Base-by-base conservation (phyloP, 2,888 invertebrate species). In the Koerneria pararmatus region DNA sequence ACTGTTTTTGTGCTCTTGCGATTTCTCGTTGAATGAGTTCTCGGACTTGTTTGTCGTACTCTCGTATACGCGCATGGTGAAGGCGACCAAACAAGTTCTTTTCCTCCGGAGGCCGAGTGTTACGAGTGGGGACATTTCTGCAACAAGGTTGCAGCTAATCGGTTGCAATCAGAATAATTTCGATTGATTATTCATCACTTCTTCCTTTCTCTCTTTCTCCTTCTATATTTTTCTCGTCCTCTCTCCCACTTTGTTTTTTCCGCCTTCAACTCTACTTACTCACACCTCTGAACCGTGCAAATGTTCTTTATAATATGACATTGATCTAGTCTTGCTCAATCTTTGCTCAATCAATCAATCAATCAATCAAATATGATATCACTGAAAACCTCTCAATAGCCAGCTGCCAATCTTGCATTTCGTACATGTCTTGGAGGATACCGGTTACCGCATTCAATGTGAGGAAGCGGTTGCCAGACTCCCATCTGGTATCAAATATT, bases 361-460 rank as follows among this genome's bases (percentile, higher is more conserved):
- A n/a, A n/a, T n/a, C n/a, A n/a, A n/a, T n/a, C n/a, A n/a, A n/a
- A n/a, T n/a, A n/a, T n/a, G n/a, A n/a, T n/a, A n/a, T n/a, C n/a
- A n/a, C n/a, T n/a, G n/a, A n/a, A n/a, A n/a, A n/a, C n/a, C n/a
- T n/a, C n/a, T n/a, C 46, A 37, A 79, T 49, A 2, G 78, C 77
- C 6, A 46, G 48, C 8, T 66, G 51, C 79, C 79, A 80, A 64
- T 80, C 75, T 29, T 72, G 67, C 6, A 71, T 72, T 2, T 69
- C 66, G 58, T 74, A 72, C n/a, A 77, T 76, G 29, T 78, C 72
- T 19, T 79, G 74, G 1, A 82, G 60, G 58, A 82, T 80, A 29
- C 69, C 59, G 27, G 73, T 61, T 6, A 81, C 80, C 1, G 79
- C 77, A 15, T 68, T 62, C 35, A 82, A 71, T 1, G 82, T 82